These are phyloP conservation scores for Heteromurus nitidus DNA, from an alignment of 2,888 invertebrate species.

Conservation along the genomic window DNA sequence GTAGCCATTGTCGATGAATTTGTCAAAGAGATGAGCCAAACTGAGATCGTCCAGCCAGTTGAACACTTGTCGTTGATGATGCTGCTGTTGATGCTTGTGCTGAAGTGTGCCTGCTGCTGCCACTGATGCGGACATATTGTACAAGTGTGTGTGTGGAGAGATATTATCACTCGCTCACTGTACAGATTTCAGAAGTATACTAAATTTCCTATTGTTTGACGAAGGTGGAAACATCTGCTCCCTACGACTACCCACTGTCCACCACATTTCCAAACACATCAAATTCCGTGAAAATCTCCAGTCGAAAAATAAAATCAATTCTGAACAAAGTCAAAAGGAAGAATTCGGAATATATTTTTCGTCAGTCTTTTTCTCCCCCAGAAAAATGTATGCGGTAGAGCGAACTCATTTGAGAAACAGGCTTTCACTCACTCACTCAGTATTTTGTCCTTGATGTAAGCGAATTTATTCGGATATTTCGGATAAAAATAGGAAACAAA, in stretches of 20 bases:
- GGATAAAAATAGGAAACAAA: not conserved
- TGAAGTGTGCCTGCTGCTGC: constrained; percentile 50
- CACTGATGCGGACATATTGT: constrained; percentile 57
- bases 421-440: not conserved
- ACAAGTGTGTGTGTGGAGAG: not conserved
- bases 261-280: constrained; percentile 9
- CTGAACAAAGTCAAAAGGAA: too few relatives aligned
- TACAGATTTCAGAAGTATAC: not conserved
- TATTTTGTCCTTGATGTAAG: too few relatives aligned
- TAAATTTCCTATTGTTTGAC: not conserved
- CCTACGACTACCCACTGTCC: not conserved
- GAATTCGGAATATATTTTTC: too few relatives aligned
- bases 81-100: constrained; percentile 55
- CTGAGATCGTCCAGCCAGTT: constrained; percentile 70
- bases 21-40: constrained; percentile 70
- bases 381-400: too few relatives aligned
- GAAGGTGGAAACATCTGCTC: not conserved
- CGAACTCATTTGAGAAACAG: too few relatives aligned
- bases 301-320: too few relatives aligned
- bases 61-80: constrained; percentile 65
- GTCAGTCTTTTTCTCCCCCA: too few relatives aligned
- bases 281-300: too few relatives aligned
- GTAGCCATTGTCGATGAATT: constrained; percentile 69
- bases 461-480: too few relatives aligned
- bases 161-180: not conserved